Evolutionary conservation across 2,113 vertebrate species (phyloP).

Genomic region (Murina feae): DNA sequence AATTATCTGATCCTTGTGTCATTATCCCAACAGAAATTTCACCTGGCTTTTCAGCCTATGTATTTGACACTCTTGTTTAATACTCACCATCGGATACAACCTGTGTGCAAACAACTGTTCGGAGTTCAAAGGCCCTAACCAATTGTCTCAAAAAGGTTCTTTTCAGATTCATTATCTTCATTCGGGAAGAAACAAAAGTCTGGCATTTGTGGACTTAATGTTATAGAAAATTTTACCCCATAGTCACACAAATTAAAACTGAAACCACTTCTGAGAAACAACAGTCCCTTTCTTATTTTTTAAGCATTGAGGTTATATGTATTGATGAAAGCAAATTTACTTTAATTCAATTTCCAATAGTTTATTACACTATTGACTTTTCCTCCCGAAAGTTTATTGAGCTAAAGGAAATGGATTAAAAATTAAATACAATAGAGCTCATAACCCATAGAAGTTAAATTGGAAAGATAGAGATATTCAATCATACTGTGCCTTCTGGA

Average conservation of each 20-base stretch:
- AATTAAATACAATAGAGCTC: slow-evolving; percentile 29
- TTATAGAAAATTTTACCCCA: not conserved
- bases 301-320: not conserved
- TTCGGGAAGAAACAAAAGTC: not conserved
- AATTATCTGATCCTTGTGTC: not conserved
- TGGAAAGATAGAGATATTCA: slow-evolving; percentile 28
- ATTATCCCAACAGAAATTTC: not conserved
- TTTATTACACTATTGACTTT: slow-evolving; percentile 41
- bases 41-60: not conserved
- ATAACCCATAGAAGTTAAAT: not conserved
- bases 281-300: not conserved
- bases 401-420: slow-evolving; percentile 35
- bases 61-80: not conserved
- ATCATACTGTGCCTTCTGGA: not conserved
- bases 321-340: slow-evolving; percentile 41
- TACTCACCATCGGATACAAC: not conserved
- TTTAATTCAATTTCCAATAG: slow-evolving; percentile 44
- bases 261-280: not conserved
- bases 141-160: not conserved
- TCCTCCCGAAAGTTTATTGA: slow-evolving; percentile 1
- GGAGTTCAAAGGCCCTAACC: not conserved
- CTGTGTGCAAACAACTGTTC: not conserved
- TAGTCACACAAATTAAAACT: not conserved
- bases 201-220: not conserved
- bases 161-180: not conserved